Conservation (phyloP, 2,888 invertebrate species). For the Penaeus monodon region DNA sequence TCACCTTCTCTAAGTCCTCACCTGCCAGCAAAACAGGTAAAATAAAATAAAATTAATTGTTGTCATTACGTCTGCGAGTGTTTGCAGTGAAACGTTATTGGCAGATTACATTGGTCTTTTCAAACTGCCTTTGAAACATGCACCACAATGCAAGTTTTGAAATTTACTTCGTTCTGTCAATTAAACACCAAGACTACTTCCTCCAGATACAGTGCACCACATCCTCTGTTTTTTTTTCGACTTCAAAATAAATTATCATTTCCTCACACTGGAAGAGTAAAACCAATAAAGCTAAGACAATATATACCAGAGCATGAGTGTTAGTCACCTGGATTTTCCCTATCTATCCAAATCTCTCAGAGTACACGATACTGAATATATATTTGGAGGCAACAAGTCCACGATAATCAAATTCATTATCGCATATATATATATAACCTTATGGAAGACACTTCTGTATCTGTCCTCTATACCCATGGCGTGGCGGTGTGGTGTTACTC, state of each 20-base stretch:
- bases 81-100: slow-evolving; percentile 56
- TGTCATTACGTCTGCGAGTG: slow-evolving; percentile 53
- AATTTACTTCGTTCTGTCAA: slow-evolving; percentile 30
- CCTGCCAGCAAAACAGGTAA: not conserved
- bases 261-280: not conserved
- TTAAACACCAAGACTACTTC: slow-evolving; percentile 10
- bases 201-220: slow-evolving; percentile 41
- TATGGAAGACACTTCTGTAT: slow-evolving; percentile 39
- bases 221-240: not conserved
- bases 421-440: slow-evolving; percentile 28
- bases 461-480: slow-evolving; percentile 17
- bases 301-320: slow-evolving; percentile 5
- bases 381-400: slow-evolving; percentile 12
- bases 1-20: not conserved
- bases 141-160: slow-evolving; percentile 39
- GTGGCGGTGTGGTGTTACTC: not conserved
- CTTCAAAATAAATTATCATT: not conserved
- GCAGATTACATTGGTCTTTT: slow-evolving; percentile 57
- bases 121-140: slow-evolving; percentile 57
- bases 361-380: not conserved
- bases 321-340: not conserved
- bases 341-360: slow-evolving; percentile 6
- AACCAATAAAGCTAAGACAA: not conserved
- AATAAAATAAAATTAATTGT: slow-evolving; percentile 14
- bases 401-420: slow-evolving; percentile 16